Conservation (phyloP, 2,888 invertebrate genomes). For the Disparrhopalites patrizii region DNA sequence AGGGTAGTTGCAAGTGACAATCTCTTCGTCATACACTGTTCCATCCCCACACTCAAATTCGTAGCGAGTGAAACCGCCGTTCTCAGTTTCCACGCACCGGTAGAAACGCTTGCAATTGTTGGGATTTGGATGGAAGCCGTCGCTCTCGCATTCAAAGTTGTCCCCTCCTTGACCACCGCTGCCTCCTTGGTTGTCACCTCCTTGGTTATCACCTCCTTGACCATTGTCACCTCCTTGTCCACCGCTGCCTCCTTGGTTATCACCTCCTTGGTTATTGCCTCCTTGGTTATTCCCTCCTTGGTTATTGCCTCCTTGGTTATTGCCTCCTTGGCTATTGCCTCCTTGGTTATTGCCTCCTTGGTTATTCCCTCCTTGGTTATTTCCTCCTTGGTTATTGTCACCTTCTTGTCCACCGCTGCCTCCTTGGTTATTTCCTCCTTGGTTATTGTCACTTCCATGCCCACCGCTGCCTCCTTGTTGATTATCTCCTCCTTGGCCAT, state of each 20-base stretch:
- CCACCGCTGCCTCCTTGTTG: neutral
- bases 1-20: constrained; percentile 28
- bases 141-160: neutral
- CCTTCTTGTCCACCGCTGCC: constrained; percentile 6
- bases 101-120: constrained; percentile 43
- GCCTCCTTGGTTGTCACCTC: neutral
- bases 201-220: neutral
- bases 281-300: constrained; percentile 2
- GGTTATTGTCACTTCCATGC: neutral
- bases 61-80: constrained; percentile 27
- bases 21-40: constrained; percentile 31
- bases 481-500: neutral
- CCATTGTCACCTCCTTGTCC: neutral
- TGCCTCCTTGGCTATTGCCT: neutral
- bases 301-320: neutral
- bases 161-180: neutral
- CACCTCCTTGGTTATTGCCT: neutral
- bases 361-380: neutral
- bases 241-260: neutral
- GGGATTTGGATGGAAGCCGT: constrained; percentile 40
- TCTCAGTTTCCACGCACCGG: constrained; percentile 34
- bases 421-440: neutral
- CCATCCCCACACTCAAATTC: constrained; percentile 39
- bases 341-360: neutral
- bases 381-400: neutral